These are phyloP conservation scores for Ameiurus melas DNA, from an alignment of 2,113 vertebrate genomes.

Conservation along the genomic window DNA sequence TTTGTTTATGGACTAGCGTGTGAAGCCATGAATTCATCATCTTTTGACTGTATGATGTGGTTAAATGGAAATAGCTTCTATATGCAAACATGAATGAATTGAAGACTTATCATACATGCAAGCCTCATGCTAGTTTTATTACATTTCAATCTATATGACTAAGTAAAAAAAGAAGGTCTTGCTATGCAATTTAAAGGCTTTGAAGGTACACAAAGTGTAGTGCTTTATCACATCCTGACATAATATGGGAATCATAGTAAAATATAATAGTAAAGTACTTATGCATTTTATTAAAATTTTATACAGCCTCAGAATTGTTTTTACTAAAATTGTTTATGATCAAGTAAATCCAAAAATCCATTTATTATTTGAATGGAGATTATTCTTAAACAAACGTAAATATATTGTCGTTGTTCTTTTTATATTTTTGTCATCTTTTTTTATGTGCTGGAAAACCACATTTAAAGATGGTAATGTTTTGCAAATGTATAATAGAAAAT, in stretches of 20 bases:
- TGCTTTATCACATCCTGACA: background rate
- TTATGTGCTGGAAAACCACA: background rate
- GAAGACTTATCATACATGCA: conserved; percentile 9
- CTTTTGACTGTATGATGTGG: background rate
- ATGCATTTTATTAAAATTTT: background rate
- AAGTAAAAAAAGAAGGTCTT: background rate
- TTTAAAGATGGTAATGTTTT: background rate
- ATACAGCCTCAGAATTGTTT: background rate
- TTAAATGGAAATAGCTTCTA: conserved; percentile 6
- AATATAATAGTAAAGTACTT: background rate
- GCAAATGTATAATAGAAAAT: background rate
- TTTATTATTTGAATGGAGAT: background rate
- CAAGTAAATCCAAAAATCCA: background rate
- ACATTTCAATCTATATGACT: background rate
- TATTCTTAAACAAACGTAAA: background rate
- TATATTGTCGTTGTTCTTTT: background rate
- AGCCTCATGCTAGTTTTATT: background rate
- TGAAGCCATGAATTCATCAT: conserved; percentile 14
- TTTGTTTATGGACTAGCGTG: background rate
- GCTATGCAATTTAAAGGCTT: background rate
- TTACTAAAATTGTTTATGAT: background rate
- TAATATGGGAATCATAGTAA: background rate
- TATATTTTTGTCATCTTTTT: background rate
- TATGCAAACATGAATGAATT: background rate
- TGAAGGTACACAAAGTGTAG: background rate